These are phyloP conservation scores for Papilio helenus DNA, from an alignment of 1,140 invertebrate genomes.

Conservation along the genomic window DNA sequence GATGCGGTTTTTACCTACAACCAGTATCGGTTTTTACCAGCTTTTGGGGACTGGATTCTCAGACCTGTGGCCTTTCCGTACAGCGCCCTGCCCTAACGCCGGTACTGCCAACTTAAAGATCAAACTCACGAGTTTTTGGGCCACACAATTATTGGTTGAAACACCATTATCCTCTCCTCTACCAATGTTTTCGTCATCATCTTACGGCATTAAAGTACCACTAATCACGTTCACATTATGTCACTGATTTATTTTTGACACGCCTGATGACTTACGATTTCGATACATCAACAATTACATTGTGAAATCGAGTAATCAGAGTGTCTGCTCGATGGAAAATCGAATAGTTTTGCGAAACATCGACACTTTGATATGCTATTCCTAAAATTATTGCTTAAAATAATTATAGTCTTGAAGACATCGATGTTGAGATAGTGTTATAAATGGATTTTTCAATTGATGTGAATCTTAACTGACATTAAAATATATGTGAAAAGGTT, in stretches of 20 bases:
- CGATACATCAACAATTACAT: slow-evolving; percentile 16
- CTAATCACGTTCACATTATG: slow-evolving; percentile 21
- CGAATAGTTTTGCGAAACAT: slow-evolving; percentile 14
- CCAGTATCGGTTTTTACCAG: no score
- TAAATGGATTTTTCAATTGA: background rate
- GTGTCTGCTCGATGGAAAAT: slow-evolving; percentile 21
- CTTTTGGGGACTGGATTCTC: no score
- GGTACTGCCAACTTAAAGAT: no score
- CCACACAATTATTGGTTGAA: background rate
- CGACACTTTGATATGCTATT: background rate
- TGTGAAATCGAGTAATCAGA: slow-evolving; percentile 16
- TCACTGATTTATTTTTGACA: slow-evolving; percentile 18
- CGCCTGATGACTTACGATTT: slow-evolving; percentile 6
- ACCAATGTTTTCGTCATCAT: background rate
- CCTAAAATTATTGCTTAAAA: background rate
- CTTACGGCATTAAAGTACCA: background rate
- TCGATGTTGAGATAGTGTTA: background rate
- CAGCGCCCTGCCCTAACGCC: no score
- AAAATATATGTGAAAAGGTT: background rate
- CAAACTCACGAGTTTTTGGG: background rate
- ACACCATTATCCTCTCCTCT: background rate
- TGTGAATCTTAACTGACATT: background rate
- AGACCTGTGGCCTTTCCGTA: no score
- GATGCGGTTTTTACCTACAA: no score
- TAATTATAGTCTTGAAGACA: background rate